Base-by-base conservation (phyloP, 1,140 invertebrate species). In the Popillia japonica region DNA sequence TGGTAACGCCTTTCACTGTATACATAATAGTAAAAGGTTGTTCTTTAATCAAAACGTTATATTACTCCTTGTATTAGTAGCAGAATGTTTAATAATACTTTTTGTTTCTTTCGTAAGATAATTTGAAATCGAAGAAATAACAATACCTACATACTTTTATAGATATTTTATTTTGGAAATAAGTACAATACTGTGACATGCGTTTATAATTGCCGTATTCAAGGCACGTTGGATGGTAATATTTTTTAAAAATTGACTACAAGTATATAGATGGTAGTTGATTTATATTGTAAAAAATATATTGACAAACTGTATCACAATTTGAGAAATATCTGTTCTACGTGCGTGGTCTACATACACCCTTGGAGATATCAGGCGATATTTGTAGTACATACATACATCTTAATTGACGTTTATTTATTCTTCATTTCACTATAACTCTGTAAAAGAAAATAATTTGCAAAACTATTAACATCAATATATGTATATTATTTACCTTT, bases 401-500 rank as follows among this genome's bases (percentile, higher is more conserved):
- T n/a, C 17, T 9, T 68, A 68, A 68, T 68, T 68, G 61, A 68
- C 61, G 14, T 76, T 76, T 22, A 76, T 27, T 55, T 76, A 55
- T 55, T 27, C 22, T 76, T 76, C 17, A 76, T 42, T 55, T 76
- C 75, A 22, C 23, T 42, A 23, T 76, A 76, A 27, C 75, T 76
- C 75, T 76, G n/a, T 34, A 27, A 76, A 76, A 9, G 0, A 76
- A 76, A 48, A 48, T 48, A 20, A 41, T 42, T 41, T 41, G 14
- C 42, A 34, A 27, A 17, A 17, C 17, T 41, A 68, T 42, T 2
- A 20, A 41, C 22, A 42, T 8, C 7, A 74, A 17, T 17, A 17
- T 41, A 74, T 42, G 40, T 42, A 64, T 27, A 14, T 68, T 0
- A 11, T 75, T 81, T 78, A 84, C 84, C 75, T 89, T 79, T 85